These are phyloP conservation scores for Holocentrus rufus DNA, from an alignment of 2,797 vertebrate genomes.

Conservation along the genomic window DNA sequence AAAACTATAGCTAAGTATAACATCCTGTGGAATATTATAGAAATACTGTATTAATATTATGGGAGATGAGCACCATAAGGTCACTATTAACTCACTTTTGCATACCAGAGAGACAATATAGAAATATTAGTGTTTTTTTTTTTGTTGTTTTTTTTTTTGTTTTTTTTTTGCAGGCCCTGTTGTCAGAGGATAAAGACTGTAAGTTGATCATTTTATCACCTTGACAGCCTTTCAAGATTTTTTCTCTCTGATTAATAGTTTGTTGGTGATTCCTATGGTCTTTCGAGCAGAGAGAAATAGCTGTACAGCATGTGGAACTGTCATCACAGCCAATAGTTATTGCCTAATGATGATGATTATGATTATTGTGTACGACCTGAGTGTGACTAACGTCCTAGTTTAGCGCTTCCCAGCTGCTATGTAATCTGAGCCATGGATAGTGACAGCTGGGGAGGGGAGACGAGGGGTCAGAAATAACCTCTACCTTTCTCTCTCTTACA, in stretches of 20 bases:
- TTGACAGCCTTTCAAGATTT: background rate
- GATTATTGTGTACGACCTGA: slow-evolving; percentile 67
- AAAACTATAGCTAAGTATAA: slow-evolving; percentile 3
- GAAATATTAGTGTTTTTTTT: no score
- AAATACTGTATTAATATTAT: background rate
- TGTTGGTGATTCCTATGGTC: background rate
- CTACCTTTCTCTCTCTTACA: slow-evolving; percentile 69
- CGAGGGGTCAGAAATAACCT: slow-evolving; percentile 59
- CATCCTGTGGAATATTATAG: background rate
- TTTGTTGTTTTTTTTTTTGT: no score
- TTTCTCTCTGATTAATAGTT: background rate
- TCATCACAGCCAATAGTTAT: slow-evolving; percentile 33
- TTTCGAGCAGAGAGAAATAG: background rate
- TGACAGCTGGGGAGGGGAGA: slow-evolving; percentile 78
- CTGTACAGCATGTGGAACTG: background rate
- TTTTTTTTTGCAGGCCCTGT: no score
- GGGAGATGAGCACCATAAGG: no score
- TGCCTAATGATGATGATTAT: slow-evolving; percentile 71
- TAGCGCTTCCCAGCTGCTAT: slow-evolving; percentile 75
- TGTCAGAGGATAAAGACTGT: background rate
- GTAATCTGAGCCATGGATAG: slow-evolving; percentile 79
- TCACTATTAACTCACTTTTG: no score
- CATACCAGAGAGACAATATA: no score
- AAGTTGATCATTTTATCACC: background rate
- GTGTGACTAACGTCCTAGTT: slow-evolving; percentile 77